A percentile compares a stretch with the other conserved stretches of the same genome.
These are phyloP conservation scores for Bombus picipes DNA, from an alignment of 1,140 invertebrate species.

Conservation along the genomic window DNA sequence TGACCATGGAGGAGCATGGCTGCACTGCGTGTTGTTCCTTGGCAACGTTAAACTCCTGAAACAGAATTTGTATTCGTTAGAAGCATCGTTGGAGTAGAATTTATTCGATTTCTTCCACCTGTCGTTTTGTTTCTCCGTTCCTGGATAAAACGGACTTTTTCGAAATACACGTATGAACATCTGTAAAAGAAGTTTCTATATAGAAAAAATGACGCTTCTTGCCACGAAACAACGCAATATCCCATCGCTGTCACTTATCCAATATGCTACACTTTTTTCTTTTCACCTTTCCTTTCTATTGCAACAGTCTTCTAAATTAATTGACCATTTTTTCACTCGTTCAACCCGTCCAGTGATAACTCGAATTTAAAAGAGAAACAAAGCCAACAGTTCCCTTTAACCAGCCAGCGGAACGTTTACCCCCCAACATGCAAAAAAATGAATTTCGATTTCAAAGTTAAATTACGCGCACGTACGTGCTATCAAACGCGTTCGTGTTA, in stretches of 20 bases:
- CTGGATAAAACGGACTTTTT: background rate
- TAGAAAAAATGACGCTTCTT: background rate
- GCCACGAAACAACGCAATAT: background rate
- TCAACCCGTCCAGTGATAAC: too few species aligned
- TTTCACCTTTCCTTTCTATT: too few species aligned
- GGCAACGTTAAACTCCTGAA: constrained; percentile 86
- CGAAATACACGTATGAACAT: background rate
- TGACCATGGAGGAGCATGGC: constrained; percentile 73
- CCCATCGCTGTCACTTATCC: background rate
- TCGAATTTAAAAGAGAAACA: background rate
- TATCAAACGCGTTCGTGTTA: background rate
- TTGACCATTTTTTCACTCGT: background rate
- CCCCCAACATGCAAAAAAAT: background rate
- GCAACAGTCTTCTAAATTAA: background rate
- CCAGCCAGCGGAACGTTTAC: background rate
- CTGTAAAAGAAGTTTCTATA: background rate
- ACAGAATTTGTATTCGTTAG: constrained; percentile 30
- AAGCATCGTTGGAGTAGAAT: background rate
- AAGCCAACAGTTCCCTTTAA: background rate
- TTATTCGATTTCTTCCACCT: background rate
- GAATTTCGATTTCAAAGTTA: constrained; percentile 24
- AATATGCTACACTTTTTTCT: too few species aligned
- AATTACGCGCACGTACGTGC: background rate
- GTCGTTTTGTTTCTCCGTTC: background rate
- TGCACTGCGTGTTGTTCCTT: constrained; percentile 86